These are phyloP conservation scores for Paragorgia papillata DNA, from an alignment of 92 coral and sea anemone species.

Conservation along the genomic window DNA sequence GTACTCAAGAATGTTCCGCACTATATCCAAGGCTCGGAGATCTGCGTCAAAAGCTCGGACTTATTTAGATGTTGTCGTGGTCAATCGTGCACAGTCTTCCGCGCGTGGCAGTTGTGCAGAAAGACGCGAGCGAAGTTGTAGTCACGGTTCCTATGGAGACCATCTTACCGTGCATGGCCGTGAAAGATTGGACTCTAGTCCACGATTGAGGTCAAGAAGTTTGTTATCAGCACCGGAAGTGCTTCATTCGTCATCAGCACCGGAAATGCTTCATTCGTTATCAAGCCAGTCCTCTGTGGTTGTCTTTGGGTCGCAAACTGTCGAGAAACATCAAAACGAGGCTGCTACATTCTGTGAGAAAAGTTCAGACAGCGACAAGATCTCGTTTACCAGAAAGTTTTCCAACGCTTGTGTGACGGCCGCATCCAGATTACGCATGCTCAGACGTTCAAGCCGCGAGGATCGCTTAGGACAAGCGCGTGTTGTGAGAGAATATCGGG, in stretches of 20 bases:
- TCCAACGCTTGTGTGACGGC: conserved; percentile 32
- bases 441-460: conserved; percentile 2
- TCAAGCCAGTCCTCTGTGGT: background rate
- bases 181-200: background rate
- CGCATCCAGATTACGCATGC: conserved; percentile 20
- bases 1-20: conserved; percentile 57
- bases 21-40: conserved; percentile 36
- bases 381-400: background rate
- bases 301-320: background rate
- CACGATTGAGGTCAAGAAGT: background rate
- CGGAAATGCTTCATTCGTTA: background rate
- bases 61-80: background rate
- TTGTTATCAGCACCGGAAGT: background rate
- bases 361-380: background rate
- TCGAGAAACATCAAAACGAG: background rate
- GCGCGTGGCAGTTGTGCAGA: background rate
- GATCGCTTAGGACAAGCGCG: conserved; percentile 32
- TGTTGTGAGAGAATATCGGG: conserved; percentile 23
- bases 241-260: background rate
- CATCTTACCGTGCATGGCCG: background rate
- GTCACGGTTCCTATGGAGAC: conserved; percentile 29
- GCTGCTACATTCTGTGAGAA: background rate
- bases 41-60: conserved; percentile 14
- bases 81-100: background rate
- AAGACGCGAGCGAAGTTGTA: background rate